Percentiles rank a stretch among this genome's conserved stretches.
Evolutionary conservation across 2,888 invertebrate genomes (phyloP).

Genomic region (Orthosia incerta): DNA sequence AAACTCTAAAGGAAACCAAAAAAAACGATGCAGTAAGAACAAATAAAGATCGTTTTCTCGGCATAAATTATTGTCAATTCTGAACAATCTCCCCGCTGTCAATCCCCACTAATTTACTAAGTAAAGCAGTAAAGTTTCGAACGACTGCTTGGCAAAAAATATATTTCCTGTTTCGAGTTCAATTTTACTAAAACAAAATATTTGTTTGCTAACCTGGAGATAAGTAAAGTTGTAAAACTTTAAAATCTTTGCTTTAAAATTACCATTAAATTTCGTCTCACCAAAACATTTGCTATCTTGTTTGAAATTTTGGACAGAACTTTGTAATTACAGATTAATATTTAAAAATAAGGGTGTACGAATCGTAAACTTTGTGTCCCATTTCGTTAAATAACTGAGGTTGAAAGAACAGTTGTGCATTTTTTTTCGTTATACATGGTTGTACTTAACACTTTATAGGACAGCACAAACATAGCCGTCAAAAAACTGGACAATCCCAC

Average conservation of each 20-base stretch:
- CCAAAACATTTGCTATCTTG: neutral
- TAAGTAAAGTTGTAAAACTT: conserved; percentile 28
- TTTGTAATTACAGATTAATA: conserved; percentile 40
- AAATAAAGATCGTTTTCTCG: conserved; percentile 6
- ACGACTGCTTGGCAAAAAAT: neutral
- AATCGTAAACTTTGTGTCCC: conserved; percentile 10
- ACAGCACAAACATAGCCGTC: too few species aligned
- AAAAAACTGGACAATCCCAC: too few species aligned
- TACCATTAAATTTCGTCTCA: conserved; percentile 28
- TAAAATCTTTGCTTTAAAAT: conserved; percentile 24
- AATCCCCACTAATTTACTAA: conserved; percentile 37
- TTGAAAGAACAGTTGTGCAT: conserved; percentile 2
- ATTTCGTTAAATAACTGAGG: conserved; percentile 26
- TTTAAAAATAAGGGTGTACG: conserved; percentile 27
- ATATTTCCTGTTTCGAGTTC: conserved; percentile 2
- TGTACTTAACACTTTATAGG: too few species aligned
- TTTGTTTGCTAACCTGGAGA: conserved; percentile 23
- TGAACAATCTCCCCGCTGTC: conserved; percentile 4
- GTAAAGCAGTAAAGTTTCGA: conserved; percentile 19
- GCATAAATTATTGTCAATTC: conserved; percentile 48
- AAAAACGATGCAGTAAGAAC: neutral
- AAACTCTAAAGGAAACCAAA: conserved; percentile 9
- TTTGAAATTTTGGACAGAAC: conserved; percentile 36
- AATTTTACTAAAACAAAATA: conserved; percentile 36
- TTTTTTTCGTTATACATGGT: neutral